These are phyloP conservation scores for Perca schrenkii DNA, from an alignment of 2,113 vertebrate species.

Conservation along the genomic window DNA sequence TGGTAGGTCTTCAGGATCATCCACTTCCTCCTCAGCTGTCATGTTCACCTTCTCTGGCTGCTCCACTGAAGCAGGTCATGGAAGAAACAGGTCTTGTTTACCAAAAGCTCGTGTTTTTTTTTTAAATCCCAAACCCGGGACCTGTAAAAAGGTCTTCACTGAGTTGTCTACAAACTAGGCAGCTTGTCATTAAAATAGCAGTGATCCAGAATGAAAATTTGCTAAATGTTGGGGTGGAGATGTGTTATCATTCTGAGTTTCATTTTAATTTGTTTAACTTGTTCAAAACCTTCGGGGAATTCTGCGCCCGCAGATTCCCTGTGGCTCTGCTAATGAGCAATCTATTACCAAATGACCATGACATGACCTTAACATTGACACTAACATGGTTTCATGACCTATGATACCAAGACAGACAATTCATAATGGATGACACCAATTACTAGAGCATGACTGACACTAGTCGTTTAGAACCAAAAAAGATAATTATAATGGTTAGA, in stretches of 20 bases:
- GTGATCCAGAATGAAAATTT: too few species aligned
- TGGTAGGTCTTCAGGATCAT: constrained; percentile 58
- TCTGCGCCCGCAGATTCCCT: too few species aligned
- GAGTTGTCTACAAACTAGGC: background rate
- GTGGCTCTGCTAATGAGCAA: constrained; percentile 10
- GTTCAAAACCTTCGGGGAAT: too few species aligned
- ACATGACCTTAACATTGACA: constrained; percentile 32
- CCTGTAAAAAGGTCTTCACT: background rate
- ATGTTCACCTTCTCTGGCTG: constrained; percentile 58
- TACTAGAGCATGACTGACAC: background rate
- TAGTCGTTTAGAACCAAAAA: background rate
- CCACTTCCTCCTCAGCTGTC: constrained; percentile 76
- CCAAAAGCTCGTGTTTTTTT: background rate
- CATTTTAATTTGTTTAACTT: too few species aligned
- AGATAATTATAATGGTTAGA: background rate
- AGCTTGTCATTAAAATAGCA: constrained; percentile 44
- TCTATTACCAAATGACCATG: constrained; percentile 40
- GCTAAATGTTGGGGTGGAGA: too few species aligned
- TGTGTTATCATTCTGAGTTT: too few species aligned
- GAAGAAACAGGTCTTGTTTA: background rate
- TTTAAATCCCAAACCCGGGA: background rate
- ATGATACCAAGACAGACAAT: constrained; percentile 3
- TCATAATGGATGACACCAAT: constrained; percentile 42
- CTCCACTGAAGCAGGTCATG: constrained; percentile 49
- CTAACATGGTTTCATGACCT: constrained; percentile 1